phyloP scores from a whole-genome alignment of 1,140 invertebrate genomes.

The Pemphigus obesinymphae region DNA sequence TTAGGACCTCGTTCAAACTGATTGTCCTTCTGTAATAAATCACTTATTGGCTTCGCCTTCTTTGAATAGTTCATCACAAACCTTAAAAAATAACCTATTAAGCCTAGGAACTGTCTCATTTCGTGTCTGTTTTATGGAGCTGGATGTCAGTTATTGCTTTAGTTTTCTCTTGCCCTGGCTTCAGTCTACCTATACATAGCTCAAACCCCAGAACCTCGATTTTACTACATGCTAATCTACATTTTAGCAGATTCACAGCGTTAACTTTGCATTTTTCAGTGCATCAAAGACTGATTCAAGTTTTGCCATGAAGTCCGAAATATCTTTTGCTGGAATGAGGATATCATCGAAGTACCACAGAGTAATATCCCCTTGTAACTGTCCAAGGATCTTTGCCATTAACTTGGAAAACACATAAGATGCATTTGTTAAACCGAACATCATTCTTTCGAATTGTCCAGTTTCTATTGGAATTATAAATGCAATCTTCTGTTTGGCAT shows the following conservation, averaged over 20 bases:
- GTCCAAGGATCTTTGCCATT: conserved; percentile 43
- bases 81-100: not conserved
- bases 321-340: not conserved
- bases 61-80: not conserved
- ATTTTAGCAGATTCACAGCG: not conserved
- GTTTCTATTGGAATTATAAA: too few relatives aligned
- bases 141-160: not conserved
- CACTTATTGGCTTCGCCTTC: not conserved
- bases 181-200: too few relatives aligned
- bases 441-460: conserved; percentile 43
- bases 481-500: too few relatives aligned
- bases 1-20: not conserved
- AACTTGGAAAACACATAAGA: conserved; percentile 1
- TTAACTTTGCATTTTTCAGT: not conserved
- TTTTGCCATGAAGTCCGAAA: not conserved
- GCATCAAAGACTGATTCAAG: not conserved
- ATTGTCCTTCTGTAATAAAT: not conserved
- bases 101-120: not conserved
- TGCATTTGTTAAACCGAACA: conserved; percentile 46
- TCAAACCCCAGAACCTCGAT: conserved; percentile 18
- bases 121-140: conserved; percentile 13
- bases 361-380: not conserved
- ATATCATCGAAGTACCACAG: conserved; percentile 16
- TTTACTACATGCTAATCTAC: not conserved
- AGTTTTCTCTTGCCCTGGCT: too few relatives aligned